Percentiles rank a stretch among this genome's conserved stretches.
phyloP scores from a whole-genome alignment of 2,797 vertebrate genomes.

The Thripadectes ignobilis region DNA sequence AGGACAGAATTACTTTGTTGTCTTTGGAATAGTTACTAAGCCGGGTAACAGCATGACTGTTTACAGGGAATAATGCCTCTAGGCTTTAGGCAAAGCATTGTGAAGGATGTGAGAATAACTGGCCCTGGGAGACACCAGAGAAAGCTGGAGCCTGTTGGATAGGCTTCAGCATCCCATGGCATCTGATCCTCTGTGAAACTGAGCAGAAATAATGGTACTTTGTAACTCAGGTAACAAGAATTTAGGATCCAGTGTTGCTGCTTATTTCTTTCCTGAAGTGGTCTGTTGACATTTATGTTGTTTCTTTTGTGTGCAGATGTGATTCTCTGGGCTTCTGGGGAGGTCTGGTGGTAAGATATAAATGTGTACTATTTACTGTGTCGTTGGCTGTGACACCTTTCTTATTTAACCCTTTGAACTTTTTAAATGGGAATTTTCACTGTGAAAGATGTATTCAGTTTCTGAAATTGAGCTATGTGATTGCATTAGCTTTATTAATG shows the following conservation, averaged over 20 bases:
- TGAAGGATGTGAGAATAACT: neutral
- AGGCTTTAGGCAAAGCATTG: conserved; percentile 24
- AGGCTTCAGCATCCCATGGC: conserved; percentile 3
- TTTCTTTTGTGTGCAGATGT: conserved; percentile 7
- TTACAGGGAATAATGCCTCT: conserved; percentile 16
- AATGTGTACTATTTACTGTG: neutral
- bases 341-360: neutral
- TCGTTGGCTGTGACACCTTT: neutral
- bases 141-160: neutral
- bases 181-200: conserved; percentile 21
- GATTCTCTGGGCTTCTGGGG: neutral
- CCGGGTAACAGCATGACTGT: neutral
- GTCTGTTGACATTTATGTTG: conserved; percentile 6
- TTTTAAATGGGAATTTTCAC: neutral
- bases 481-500: neutral
- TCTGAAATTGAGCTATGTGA: neutral
- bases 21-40: conserved; percentile 43
- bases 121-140: conserved; percentile 5
- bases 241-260: neutral
- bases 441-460: neutral
- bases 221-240: conserved; percentile 3
- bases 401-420: neutral
- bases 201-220: conserved; percentile 9
- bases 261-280: conserved; percentile 37
- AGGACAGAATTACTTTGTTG: conserved; percentile 2